phyloP scores from a whole-genome alignment of 2,113 vertebrate genomes.

The Porphyrio hochstetteri region DNA sequence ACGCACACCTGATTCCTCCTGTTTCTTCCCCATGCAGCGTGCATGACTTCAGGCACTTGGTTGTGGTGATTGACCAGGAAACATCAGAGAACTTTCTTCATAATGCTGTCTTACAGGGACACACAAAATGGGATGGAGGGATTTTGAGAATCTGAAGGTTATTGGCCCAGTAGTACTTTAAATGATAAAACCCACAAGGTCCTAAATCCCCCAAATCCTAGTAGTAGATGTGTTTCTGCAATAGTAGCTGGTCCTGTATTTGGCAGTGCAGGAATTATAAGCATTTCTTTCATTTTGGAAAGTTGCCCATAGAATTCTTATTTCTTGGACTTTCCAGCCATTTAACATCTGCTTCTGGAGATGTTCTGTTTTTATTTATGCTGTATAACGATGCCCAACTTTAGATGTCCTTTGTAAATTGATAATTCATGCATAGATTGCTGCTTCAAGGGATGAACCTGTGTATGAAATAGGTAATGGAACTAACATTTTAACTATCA shows the following conservation, averaged over 20 bases:
- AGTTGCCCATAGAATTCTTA: not conserved
- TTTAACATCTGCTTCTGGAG: conserved; percentile 27
- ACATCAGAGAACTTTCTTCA: not conserved
- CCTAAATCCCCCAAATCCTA: rapidly evolving
- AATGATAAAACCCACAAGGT: not conserved
- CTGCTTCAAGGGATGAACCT: not conserved
- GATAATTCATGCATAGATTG: not conserved
- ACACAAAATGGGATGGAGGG: not conserved
- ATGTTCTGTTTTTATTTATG: not conserved
- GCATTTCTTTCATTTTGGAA: not conserved
- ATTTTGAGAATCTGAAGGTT: not conserved
- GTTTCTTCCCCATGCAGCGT: not conserved
- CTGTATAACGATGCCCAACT: not conserved
- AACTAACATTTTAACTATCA: not conserved
- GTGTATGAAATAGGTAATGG: not conserved
- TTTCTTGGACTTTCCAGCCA: conserved; percentile 18
- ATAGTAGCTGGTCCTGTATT: not conserved
- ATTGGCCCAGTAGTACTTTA: not conserved
- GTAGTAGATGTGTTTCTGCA: not conserved
- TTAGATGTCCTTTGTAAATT: not conserved
- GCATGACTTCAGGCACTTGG: not conserved
- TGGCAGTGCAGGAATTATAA: not conserved
- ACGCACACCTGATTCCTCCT: not conserved
- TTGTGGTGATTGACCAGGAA: not conserved
- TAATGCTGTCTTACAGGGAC: not conserved